Conservation (phyloP, 2,888 invertebrate species). For the Ectropis crepuscularia region DNA sequence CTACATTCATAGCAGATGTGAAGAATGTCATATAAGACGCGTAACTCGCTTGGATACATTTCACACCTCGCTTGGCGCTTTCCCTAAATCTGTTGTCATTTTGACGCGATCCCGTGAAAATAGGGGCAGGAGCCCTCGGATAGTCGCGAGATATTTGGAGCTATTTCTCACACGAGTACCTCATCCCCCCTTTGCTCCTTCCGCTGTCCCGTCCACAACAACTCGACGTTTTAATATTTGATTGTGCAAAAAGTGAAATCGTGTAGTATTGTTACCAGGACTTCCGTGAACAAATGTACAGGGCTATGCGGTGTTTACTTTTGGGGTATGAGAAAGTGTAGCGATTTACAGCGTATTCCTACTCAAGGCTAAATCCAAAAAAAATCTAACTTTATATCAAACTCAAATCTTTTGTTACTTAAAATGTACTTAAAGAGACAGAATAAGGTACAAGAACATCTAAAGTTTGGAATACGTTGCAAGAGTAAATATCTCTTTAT, state of each 20-base stretch:
- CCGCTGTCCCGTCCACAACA: slow-evolving; percentile 46
- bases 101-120: slow-evolving; percentile 77
- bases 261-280: slow-evolving; percentile 65
- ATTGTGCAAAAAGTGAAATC: slow-evolving; percentile 72
- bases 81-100: slow-evolving; percentile 84
- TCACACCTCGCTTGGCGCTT: slow-evolving; percentile 82
- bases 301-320: background rate
- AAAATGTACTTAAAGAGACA: too few species aligned
- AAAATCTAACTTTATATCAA: too few species aligned
- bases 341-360: background rate
- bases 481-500: too few species aligned
- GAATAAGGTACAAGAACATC: too few species aligned
- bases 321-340: background rate
- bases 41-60: slow-evolving; percentile 79
- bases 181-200: slow-evolving; percentile 20
- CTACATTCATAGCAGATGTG: slow-evolving; percentile 72
- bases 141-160: slow-evolving; percentile 77
- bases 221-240: slow-evolving; percentile 76
- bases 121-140: slow-evolving; percentile 76
- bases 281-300: slow-evolving; percentile 35
- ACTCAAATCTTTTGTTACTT: too few species aligned
- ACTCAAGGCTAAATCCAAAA: too few species aligned
- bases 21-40: slow-evolving; percentile 81
- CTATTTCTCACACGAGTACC: slow-evolving; percentile 76
- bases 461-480: too few species aligned